phyloP scores from a whole-genome alignment of 2,888 invertebrate genomes.

The Polymixis lichenea region DNA sequence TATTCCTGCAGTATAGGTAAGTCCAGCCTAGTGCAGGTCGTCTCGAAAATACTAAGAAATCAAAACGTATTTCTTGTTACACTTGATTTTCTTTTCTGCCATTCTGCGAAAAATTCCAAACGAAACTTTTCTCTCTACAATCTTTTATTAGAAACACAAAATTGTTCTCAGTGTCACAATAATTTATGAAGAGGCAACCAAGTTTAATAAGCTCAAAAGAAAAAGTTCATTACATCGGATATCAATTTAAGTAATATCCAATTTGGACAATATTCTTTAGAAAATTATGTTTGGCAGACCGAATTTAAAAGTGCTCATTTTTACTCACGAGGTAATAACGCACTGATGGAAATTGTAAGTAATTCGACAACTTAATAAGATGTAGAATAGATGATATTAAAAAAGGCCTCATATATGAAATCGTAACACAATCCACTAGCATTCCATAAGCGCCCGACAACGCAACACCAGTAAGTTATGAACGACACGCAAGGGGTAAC shows the following conservation, averaged over 20 bases:
- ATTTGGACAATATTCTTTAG: slow-evolving; percentile 39
- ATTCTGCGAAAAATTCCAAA: slow-evolving; percentile 2
- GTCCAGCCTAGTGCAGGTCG: too few species aligned
- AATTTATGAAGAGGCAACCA: slow-evolving; percentile 50
- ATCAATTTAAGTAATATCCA: slow-evolving; percentile 44
- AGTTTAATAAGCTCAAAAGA: slow-evolving; percentile 49
- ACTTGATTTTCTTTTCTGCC: not conserved
- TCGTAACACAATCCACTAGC: slow-evolving; percentile 63
- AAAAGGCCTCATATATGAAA: slow-evolving; percentile 41
- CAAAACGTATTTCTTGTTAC: slow-evolving; percentile 13
- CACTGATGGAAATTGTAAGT: slow-evolving; percentile 10
- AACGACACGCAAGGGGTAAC: slow-evolving; percentile 72
- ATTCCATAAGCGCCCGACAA: slow-evolving; percentile 71
- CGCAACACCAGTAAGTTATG: slow-evolving; percentile 67
- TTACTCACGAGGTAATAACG: slow-evolving; percentile 22
- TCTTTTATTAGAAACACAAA: slow-evolving; percentile 41
- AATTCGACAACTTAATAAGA: slow-evolving; percentile 25
- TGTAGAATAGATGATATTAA: slow-evolving; percentile 17
- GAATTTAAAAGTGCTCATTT: slow-evolving; percentile 26
- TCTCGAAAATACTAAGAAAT: slow-evolving; percentile 8
- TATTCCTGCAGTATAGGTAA: not conserved
- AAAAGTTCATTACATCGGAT: slow-evolving; percentile 42
- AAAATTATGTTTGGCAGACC: slow-evolving; percentile 22
- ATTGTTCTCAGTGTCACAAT: slow-evolving; percentile 44
- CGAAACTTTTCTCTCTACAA: slow-evolving; percentile 11